Evolutionary conservation across 2,113 vertebrate species (phyloP).

Genomic region (Limanda limanda): DNA sequence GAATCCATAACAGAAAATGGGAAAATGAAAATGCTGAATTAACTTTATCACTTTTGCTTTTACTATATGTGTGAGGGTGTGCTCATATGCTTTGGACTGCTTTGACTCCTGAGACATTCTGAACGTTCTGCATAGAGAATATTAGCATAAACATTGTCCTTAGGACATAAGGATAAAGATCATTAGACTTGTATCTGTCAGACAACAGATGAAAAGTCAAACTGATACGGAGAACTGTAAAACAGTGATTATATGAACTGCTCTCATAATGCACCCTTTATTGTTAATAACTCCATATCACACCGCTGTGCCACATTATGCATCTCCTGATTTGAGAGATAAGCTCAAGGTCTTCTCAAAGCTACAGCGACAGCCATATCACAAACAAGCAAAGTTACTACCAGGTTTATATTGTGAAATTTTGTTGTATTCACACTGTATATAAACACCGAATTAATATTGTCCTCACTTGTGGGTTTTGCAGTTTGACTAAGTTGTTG

Average conservation of each 20-base stretch:
- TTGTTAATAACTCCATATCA: conserved; percentile 41
- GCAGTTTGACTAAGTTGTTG: neutral
- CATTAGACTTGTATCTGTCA: conserved; percentile 49
- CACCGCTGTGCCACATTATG: neutral
- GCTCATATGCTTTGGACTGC: conserved; percentile 5
- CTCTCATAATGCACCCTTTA: conserved; percentile 6
- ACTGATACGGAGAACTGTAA: conserved; percentile 54
- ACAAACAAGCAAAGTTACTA: neutral
- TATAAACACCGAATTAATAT: neutral
- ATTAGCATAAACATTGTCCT: conserved; percentile 15
- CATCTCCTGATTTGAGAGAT: neutral
- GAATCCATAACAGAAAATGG: neutral
- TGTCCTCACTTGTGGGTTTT: neutral
- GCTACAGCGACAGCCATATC: neutral
- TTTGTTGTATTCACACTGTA: neutral
- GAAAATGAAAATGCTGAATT: neutral
- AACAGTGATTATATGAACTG: conserved; percentile 15
- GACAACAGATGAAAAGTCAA: conserved; percentile 38
- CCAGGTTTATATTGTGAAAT: neutral
- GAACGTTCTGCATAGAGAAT: conserved; percentile 47
- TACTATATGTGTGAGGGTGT: neutral
- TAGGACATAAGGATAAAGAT: conserved; percentile 34
- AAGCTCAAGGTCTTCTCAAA: neutral
- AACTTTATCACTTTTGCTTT: conserved; percentile 2
- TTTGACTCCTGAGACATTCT: conserved; percentile 6